Base-by-base conservation (phyloP, 2,888 invertebrate genomes). In the Lasioglossum oenotherae region DNA sequence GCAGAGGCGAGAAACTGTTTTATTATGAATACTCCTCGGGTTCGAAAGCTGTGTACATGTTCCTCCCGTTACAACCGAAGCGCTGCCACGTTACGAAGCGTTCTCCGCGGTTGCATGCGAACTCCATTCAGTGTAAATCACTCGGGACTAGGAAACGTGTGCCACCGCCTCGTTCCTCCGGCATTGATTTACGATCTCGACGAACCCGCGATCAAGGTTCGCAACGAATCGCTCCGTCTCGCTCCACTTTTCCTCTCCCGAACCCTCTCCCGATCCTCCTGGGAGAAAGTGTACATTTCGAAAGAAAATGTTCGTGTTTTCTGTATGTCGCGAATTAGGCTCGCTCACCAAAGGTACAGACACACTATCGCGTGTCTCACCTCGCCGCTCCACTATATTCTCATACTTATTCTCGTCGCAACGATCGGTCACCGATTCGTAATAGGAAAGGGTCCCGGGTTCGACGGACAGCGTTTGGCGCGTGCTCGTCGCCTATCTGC, bases 41-140 rank as follows among this genome's bases (percentile, higher is more conserved):
- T n/a, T 23, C 69, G 69, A 38, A 23, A 69, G 69, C 69, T 38
- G 69, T 69, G 35, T 69, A 69, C 41, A 69, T 69, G 69, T 38
- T 69, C 23, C 23, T 69, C 38, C 38, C 31, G 67, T 69, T 69
- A 69, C 38, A 38, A 69, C 38, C 67, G 67, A 19, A 67, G 67
- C 67, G 67, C 67, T 67, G 31, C 35, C 67, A 60, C 27, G 60
- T 60, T 60, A 60, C 60, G 60, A 60, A 60, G 60, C 60, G 60
- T 60, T 67, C 35, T 67, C 67, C 35, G 67, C 31, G 35, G 67
- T 67, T 67, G 67, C 71, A 27, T 44, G 71, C n/a, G 74, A 74
- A 57, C 53, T 74, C 38, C 57, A 57, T 74, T 74, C 74, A 74
- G 74, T 74, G 74, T 53, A 74, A 74, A 74, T 74, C 74, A 41